Percentiles rank a stretch among this genome's conserved stretches.
Conservation (phyloP, 2,113 vertebrate species). For the Ginglymostoma cirratum region DNA sequence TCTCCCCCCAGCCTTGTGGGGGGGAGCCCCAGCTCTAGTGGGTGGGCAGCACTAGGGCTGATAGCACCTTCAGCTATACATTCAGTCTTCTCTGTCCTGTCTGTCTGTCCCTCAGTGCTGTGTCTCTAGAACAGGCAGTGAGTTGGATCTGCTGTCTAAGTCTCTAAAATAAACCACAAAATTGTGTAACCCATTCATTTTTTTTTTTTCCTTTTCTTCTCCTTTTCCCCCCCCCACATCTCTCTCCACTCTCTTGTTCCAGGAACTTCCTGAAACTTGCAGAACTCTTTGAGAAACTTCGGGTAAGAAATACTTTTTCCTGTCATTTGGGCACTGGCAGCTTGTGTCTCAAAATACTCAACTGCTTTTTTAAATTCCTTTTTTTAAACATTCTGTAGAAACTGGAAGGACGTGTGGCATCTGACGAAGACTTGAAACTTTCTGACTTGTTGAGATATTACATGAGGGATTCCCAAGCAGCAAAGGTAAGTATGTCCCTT, state of each 20-base stretch:
- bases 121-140: neutral
- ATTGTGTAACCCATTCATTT: neutral
- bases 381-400: slow-evolving; percentile 36
- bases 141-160: neutral
- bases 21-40: too few species aligned
- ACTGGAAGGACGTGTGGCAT: slow-evolving; percentile 43
- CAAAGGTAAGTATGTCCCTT: slow-evolving; percentile 41
- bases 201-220: accelerated
- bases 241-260: slow-evolving; percentile 29
- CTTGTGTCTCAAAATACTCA: neutral
- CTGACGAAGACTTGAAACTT: slow-evolving; percentile 43
- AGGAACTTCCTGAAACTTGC: slow-evolving; percentile 45
- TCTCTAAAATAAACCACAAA: neutral
- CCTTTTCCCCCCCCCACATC: too few species aligned
- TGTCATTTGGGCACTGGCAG: too few species aligned
- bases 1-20: too few species aligned
- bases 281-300: slow-evolving; percentile 45
- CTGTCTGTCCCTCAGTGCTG: too few species aligned
- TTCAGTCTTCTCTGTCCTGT: too few species aligned
- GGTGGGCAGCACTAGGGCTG: too few species aligned
- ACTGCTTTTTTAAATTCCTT: neutral
- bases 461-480: slow-evolving; percentile 42
- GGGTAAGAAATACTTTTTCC: slow-evolving; percentile 33
- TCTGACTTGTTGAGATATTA: slow-evolving; percentile 45
- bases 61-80: too few species aligned